Evolutionary conservation across 2,797 vertebrate genomes (phyloP).

Genomic region (Poeciliopsis gracilis): DNA sequence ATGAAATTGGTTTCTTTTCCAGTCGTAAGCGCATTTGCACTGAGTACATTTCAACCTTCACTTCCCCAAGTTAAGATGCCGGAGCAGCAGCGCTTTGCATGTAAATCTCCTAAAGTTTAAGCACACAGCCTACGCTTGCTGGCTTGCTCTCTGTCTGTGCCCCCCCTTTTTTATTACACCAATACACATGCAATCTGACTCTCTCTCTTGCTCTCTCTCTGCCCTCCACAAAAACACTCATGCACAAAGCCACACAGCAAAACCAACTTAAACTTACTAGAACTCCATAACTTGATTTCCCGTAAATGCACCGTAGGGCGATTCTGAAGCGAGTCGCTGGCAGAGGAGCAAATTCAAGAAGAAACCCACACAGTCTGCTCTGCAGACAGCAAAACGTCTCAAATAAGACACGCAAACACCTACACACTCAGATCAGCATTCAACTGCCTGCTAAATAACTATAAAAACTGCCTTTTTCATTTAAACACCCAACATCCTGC

Average conservation of each 20-base stretch:
- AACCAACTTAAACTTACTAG: constrained; percentile 66
- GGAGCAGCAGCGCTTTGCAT: constrained; percentile 71
- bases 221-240: background rate
- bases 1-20: constrained; percentile 76
- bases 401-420: constrained; percentile 23
- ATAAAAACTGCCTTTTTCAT: background rate
- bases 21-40: constrained; percentile 75
- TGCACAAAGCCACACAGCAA: constrained; percentile 58
- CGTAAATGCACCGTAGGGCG: constrained; percentile 53
- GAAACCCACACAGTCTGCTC: background rate
- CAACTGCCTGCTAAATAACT: constrained; percentile 8
- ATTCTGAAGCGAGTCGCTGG: constrained; percentile 49
- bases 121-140: constrained; percentile 72
- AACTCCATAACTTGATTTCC: constrained; percentile 61
- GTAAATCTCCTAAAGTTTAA: constrained; percentile 77
- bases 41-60: constrained; percentile 78
- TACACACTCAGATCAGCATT: constrained; percentile 30
- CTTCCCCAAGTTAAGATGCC: constrained; percentile 76
- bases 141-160: constrained; percentile 54
- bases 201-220: background rate
- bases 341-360: constrained; percentile 29
- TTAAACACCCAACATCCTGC: background rate
- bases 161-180: constrained; percentile 29
- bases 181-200: constrained; percentile 16
- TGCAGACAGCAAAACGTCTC: constrained; percentile 13